Conservation (phyloP, 2,797 vertebrate genomes). For the Acanthurus lineatus region DNA sequence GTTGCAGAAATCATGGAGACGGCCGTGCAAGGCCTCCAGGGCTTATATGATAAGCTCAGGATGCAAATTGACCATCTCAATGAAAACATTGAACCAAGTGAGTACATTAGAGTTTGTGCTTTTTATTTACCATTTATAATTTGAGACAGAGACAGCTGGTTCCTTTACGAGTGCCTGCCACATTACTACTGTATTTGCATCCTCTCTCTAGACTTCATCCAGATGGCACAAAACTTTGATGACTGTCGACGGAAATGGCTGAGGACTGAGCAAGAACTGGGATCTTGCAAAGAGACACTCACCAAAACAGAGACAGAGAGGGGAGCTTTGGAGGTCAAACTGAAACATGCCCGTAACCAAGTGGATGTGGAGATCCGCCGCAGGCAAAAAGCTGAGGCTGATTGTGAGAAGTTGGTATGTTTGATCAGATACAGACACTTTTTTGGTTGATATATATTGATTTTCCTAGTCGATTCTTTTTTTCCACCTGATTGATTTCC, state of each 20-base stretch:
- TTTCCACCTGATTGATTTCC: background rate
- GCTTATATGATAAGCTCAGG: constrained; percentile 89
- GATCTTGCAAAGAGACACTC: constrained; percentile 89
- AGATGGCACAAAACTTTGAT: constrained; percentile 93
- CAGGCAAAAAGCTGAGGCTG: constrained; percentile 93
- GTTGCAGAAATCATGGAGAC: constrained; percentile 86
- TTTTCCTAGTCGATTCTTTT: background rate
- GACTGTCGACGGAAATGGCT: constrained; percentile 91
- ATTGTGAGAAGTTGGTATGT: constrained; percentile 94
- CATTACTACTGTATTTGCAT: background rate
- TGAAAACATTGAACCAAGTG: constrained; percentile 92
- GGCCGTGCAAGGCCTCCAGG: constrained; percentile 85
- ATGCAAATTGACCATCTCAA: constrained; percentile 90
- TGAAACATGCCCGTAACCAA: constrained; percentile 98
- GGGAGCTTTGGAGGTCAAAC: constrained; percentile 93
- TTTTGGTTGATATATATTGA: background rate
- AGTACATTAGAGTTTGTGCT: constrained; percentile 77
- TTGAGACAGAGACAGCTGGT: background rate
- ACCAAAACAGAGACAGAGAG: constrained; percentile 93
- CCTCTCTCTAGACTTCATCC: constrained; percentile 91
- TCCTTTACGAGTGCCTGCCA: background rate
- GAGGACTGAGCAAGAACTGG: constrained; percentile 88
- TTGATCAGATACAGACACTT: background rate
- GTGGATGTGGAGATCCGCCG: constrained; percentile 97
- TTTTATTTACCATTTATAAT: background rate